Evolutionary conservation across 2,797 vertebrate species (phyloP).

Genomic region (Karalla daura): DNA sequence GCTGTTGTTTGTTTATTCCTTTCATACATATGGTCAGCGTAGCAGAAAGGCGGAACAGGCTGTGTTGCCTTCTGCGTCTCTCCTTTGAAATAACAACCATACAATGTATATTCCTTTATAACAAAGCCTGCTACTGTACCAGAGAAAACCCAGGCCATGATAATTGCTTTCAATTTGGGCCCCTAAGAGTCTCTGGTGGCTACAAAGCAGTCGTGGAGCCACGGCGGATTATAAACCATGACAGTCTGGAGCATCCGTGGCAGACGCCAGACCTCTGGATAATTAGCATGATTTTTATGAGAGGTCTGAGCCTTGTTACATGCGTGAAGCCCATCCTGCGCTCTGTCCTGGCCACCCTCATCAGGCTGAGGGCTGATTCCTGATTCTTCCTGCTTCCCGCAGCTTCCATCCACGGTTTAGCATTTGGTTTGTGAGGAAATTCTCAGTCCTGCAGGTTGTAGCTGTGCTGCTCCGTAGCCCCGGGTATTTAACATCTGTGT

Average conservation of each 20-base stretch:
- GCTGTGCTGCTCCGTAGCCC: too few relatives aligned
- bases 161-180: not conserved
- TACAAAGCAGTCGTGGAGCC: not conserved
- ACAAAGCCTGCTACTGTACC: not conserved
- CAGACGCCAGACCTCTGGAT: not conserved
- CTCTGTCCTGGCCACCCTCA: not conserved
- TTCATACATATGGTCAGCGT: not conserved
- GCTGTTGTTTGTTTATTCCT: constrained; percentile 20
- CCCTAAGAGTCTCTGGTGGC: not conserved
- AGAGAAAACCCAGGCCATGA: not conserved
- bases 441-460: too few relatives aligned
- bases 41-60: constrained; percentile 1
- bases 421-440: not conserved
- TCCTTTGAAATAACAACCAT: not conserved
- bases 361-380: not conserved
- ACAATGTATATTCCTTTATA: not conserved
- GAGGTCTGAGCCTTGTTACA: not conserved
- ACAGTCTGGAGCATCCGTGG: not conserved
- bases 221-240: not conserved
- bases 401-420: not conserved
- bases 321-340: not conserved
- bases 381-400: too few relatives aligned
- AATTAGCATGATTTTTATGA: not conserved
- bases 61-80: constrained; percentile 4
- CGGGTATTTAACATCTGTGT: too few relatives aligned